These are phyloP conservation scores for Zaprionus camerounensis DNA, from an alignment of 1,140 invertebrate genomes.

Conservation along the genomic window DNA sequence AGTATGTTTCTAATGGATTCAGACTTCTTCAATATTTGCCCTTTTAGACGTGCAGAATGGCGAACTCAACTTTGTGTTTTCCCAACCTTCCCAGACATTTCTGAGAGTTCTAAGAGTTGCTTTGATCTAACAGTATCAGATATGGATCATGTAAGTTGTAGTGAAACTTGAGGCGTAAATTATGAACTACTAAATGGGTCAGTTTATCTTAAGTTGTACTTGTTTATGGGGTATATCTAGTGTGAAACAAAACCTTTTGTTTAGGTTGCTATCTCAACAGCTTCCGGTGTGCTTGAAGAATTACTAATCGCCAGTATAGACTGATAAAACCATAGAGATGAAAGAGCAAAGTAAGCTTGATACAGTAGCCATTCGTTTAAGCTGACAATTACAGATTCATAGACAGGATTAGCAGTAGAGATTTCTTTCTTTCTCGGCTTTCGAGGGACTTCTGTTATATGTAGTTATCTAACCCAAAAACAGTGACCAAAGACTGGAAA, in stretches of 20 bases:
- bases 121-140: conserved; percentile 24
- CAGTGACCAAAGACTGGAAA: conserved; percentile 20
- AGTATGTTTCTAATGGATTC: conserved; percentile 70
- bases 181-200: background rate
- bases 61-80: conserved; percentile 19
- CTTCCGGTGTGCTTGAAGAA: conserved; percentile 20
- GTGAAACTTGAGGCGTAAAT: background rate
- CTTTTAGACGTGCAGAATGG: conserved; percentile 31
- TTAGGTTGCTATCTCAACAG: conserved; percentile 13
- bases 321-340: conserved; percentile 31
- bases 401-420: background rate
- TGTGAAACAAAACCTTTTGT: background rate
- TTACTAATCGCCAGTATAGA: conserved; percentile 15
- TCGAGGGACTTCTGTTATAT: background rate
- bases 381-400: background rate
- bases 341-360: background rate
- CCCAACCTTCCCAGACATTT: conserved; percentile 22
- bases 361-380: background rate
- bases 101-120: background rate
- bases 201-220: background rate
- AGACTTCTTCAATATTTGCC: conserved; percentile 67
- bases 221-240: background rate
- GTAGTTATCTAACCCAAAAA: conserved; percentile 11
- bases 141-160: background rate
- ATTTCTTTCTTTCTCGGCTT: background rate